A percentile compares a stretch with the other conserved stretches of the same genome.
Conservation (phyloP, 2,113 vertebrate species). For the Acanthisitta chloris region DNA sequence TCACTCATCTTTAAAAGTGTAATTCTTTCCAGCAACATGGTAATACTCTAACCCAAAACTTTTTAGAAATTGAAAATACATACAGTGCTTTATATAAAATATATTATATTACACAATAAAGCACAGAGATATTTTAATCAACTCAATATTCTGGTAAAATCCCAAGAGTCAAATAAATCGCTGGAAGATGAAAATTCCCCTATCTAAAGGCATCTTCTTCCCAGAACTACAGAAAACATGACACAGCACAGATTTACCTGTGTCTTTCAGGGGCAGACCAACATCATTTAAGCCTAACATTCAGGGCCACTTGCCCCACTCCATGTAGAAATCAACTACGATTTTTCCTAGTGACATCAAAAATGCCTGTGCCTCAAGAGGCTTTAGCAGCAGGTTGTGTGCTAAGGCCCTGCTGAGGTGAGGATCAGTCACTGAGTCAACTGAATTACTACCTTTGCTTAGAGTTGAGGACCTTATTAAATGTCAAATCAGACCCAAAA, state of each 20-base stretch:
- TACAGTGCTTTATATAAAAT: background rate
- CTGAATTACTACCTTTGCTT: background rate
- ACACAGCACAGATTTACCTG: background rate
- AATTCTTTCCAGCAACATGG: slow-evolving; percentile 16
- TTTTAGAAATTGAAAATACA: background rate
- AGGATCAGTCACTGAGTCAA: background rate
- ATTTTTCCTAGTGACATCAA: background rate
- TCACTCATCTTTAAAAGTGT: slow-evolving; percentile 49
- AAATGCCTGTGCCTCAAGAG: background rate
- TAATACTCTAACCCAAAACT: slow-evolving; percentile 12
- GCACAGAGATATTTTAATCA: background rate
- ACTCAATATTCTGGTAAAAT: background rate
- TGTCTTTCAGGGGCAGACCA: background rate
- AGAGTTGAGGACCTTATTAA: background rate
- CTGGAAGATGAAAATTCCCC: background rate
- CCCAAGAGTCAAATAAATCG: background rate
- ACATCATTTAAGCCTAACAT: background rate
- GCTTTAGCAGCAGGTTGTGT: background rate
- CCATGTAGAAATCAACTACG: background rate
- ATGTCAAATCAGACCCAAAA: background rate
- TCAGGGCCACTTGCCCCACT: background rate
- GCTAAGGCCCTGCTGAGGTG: background rate
- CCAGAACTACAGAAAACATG: background rate
- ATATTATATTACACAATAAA: background rate
- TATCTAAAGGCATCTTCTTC: background rate